A percentile compares a stretch with the other conserved stretches of the same genome.
Evolutionary conservation across 1,140 invertebrate species (phyloP).

Genomic region (Teleopsis dalmanni): DNA sequence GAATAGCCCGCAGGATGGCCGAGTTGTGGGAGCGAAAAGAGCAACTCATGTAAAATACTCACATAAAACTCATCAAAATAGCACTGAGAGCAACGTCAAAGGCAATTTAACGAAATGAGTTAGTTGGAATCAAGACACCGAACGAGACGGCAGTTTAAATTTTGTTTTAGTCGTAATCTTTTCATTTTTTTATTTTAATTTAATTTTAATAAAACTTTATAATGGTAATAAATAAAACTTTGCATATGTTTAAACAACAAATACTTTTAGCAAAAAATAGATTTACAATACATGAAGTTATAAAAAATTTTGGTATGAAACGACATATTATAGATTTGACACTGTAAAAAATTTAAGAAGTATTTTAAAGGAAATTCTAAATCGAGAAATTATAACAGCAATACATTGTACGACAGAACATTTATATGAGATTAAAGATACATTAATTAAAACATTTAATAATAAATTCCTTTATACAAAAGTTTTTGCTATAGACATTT

Average conservation of each 20-base stretch:
- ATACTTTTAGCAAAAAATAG: conserved; percentile 1
- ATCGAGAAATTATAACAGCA: not conserved
- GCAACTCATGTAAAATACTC: too few relatives aligned
- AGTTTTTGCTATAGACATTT: too few relatives aligned
- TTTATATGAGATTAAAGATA: conserved; percentile 3
- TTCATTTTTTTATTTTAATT: too few relatives aligned
- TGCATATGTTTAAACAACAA: conserved; percentile 4
- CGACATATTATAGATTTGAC: not conserved
- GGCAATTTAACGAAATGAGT: too few relatives aligned
- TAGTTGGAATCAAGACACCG: too few relatives aligned
- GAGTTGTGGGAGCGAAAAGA: not conserved
- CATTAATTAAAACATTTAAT: conserved; percentile 1
- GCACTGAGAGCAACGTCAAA: too few relatives aligned
- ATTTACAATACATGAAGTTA: not conserved
- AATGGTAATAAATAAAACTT: too few relatives aligned
- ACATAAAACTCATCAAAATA: too few relatives aligned
- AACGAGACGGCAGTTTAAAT: too few relatives aligned
- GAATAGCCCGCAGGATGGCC: too few relatives aligned
- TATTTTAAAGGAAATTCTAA: not conserved
- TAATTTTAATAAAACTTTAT: too few relatives aligned
- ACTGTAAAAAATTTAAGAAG: not conserved
- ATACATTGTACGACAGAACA: conserved; percentile 4
- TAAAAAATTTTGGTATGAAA: not conserved
- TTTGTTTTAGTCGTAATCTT: too few relatives aligned
- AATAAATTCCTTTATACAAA: conserved; percentile 1